Base-by-base conservation (phyloP, 2,888 invertebrate species). In the Glyphotaelius pellucidus region DNA sequence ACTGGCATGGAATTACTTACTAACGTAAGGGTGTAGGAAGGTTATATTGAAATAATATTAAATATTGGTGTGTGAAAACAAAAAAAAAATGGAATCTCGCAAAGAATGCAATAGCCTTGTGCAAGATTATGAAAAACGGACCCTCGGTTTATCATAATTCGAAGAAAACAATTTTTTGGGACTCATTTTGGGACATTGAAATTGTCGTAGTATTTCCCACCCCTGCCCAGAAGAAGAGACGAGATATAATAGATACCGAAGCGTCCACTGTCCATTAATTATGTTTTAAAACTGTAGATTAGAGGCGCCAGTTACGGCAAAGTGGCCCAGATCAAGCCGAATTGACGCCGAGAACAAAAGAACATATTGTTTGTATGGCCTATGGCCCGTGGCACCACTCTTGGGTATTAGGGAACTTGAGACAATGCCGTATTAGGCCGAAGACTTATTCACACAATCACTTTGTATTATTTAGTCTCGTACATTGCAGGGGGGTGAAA, bases 241-340 rank as follows among this genome's bases (percentile, higher is more conserved):
- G 19, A 67, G 19, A 67, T 67, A 35, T 83, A 86, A 47, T 86
- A 47, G 47, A 86, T 86, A 30, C 86, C 86, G 47, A 86, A 30
- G 86, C 31, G 86, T 86, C 86, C 86, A 42, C n/a, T 42, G 86
- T 86, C 86, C 47, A 86, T 86, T 86, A 86, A 86, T 86, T 86
- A 86, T 86, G 86, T 86, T 86, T 86, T 47, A 86, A 86, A 42
- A 47, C 52, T 47, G 86, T 47, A 86, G 86, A 86, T 86, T 86
- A 47, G 47, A 86, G 86, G 86, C 86, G 86, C 86, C 86, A 47
- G 83, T 32, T 35, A 19, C 83, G 35, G 31, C 32, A 83, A 83
- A 83, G 31, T 32, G 19, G 83, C 31, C 83, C 31, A 32, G 31
- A 83, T 83, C 32, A 35, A 30, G 83, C 83, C 83, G 31, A 83